Evolutionary conservation across 2,888 invertebrate genomes (phyloP), one percentile per base, ranked within the genome.

Genomic region (Nephrotoma appendiculata): DNA sequence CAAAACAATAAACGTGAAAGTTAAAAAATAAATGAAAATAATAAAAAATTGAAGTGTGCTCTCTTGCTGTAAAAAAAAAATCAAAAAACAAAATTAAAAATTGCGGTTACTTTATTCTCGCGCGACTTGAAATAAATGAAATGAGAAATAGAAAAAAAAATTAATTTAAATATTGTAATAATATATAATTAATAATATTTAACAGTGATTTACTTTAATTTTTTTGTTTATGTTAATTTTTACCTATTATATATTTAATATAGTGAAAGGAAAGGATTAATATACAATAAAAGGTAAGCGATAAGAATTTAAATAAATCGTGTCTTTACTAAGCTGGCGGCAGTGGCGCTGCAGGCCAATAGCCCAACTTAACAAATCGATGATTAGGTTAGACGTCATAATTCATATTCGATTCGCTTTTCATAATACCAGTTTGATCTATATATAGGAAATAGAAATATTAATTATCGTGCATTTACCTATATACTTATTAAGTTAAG

Each of bases 1-100:
- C 87, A 86, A 84, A 12, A 12, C n/a, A 42, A 19, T 71, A 84
- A 87, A 87, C 87, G 87, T 87, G 87, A 87, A 87, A 87, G 87
- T 87, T 88, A 88, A 84, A 84, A 15, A 31, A 31, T 71, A 71
- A 71, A 71, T 71, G 71, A 71, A 71, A 31, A 31, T 71, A 71
- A 71, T 71, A 71, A 71, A 71, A 71, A 31, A 71, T 71, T 71
- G 71, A 71, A 31, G 31, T 31, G 71, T 71, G 71, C 71, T 71
- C 71, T 71, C 71, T 71, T 71, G 31, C 9, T 71, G 31, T 31
- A 71, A 31, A 19, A 71, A 71, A 31, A 31, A 31, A 31, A 31
- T 31, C 31, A 31, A 31, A 31, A 31, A 31, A 31, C 6, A 52
- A n/a, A n/a, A 52, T 52, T 31, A 31, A 52, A 52, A 52, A 31